Evolutionary conservation across 2,113 vertebrate genomes (phyloP), one percentile per base, ranked within the genome.

Genomic region (Cyprinodon tularosa): DNA sequence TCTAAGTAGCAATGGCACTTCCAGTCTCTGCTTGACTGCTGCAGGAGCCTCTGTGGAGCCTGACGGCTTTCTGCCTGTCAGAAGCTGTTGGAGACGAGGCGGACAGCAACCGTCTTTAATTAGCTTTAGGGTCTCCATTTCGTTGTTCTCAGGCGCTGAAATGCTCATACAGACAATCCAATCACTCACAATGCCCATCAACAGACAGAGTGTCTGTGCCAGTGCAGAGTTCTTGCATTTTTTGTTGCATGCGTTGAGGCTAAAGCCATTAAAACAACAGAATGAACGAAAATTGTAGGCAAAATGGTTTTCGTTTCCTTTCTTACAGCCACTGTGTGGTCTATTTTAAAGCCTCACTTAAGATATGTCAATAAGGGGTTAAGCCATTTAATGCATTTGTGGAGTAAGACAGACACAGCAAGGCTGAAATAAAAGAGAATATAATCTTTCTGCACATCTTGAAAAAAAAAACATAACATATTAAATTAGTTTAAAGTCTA

Each of bases 131-230:
- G 84, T 89, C 74, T 88, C 72, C 76, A 39, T 80, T 62, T 78
- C 60, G 74, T 74, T 7, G 62, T 87, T 69, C 78, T 61, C 78
- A 72, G 78, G 67, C 44, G 10, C 85, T 53, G 78, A 91, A 87
- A 84, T 68, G 71, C 73, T 87, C 74, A 85, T 85, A 88, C 90
- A 88, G 90, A 89, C 85, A 86, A 85, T 88, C 88, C 81, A 91
- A 90, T 91, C 89, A 87, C 63, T 69, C 69, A 59, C 80, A 68
- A 84, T 85, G 89, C 85, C 89, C 62, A 22, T 92, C 91, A 91
- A 71, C 83, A 50, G 53, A 74, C 72, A 74, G 57, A 76, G 71
- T 71, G 77, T 76, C 70, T 77, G 82, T 76, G 79, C 61, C n/a
- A 42, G 65, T 4, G 74, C 80, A 48, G 72, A 68, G 66, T 73